Conservation (phyloP, 2,888 invertebrate genomes). For the Drosophila recens region DNA sequence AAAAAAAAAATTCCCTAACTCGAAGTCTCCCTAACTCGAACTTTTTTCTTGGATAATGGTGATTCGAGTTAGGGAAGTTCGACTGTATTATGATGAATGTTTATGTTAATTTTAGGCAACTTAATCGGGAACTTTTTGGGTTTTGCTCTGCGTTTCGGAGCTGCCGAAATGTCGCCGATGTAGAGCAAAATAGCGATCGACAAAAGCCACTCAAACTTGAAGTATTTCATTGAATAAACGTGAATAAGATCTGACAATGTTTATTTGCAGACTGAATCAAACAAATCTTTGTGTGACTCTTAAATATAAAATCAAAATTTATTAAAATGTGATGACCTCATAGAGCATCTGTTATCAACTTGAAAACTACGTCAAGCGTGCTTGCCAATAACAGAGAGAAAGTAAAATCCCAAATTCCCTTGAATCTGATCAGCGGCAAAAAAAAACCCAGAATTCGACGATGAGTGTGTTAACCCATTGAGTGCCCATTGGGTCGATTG, state of each 20-base stretch:
- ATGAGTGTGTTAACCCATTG: constrained; percentile 53
- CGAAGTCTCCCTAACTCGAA: too few species aligned
- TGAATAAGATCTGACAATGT: not conserved
- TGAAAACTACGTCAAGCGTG: constrained; percentile 28
- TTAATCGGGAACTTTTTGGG: constrained; percentile 15
- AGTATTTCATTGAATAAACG: constrained; percentile 55
- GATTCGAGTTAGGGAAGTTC: too few species aligned
- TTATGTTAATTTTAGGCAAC: constrained; percentile 54
- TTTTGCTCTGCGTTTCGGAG: constrained; percentile 48
- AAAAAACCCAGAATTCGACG: constrained; percentile 1
- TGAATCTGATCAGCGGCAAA: not conserved
- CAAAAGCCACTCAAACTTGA: constrained; percentile 51
- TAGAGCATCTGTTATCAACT: constrained; percentile 43
- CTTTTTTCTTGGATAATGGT: too few species aligned
- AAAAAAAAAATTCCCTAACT: too few species aligned
- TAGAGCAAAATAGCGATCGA: constrained; percentile 33
- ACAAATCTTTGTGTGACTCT: constrained; percentile 3
- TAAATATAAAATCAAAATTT: constrained; percentile 29
- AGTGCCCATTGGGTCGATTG: constrained; percentile 29
- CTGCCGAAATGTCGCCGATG: constrained; percentile 35
- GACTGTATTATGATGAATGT: constrained; percentile 69
- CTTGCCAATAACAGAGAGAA: constrained; percentile 19
- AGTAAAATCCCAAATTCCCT: constrained; percentile 37
- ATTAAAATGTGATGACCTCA: constrained; percentile 20
- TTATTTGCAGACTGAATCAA: constrained; percentile 27